Base-by-base conservation (phyloP, 2,888 invertebrate species). In the Hydriomena furcata region DNA sequence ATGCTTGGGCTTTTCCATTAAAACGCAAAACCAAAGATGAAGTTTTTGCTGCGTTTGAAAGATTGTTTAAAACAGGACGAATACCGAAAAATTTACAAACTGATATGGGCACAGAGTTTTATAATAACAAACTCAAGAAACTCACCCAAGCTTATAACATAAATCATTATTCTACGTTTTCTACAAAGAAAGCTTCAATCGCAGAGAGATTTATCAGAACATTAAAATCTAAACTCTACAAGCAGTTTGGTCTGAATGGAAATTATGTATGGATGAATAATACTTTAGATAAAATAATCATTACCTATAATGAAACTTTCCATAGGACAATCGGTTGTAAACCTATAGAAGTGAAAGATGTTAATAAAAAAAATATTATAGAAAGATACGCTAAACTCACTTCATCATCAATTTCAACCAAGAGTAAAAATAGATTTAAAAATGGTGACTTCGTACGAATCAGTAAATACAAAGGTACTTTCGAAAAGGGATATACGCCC, bases 401-500 rank as follows among this genome's bases (percentile, higher is more conserved):
- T n/a, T 1, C 3, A 10, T 1, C 3, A n/a, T 2, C 13, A 20
- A 4, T 5, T 8, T 8, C 3, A 25, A 23, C 24, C 4, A 25
- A 32, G 30, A 23, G 13, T 2, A 27, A 21, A 1, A 23, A 28
- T 6, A 23, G 23, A 4, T 48, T 48, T 2, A 35, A 36, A 13
- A 1, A 7, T 7, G 42, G 30, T 10, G 31, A 48, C 12, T 36
- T 13, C 11, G 49, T 50, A 1, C 27, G 49, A 27, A 37, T 37
- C 0, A 37, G 37, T n/a, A 37, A 37, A 6, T 6, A 27, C 10
- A 37, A 37, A 27, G 17, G 37, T 0, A 8, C 8, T 13, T 30
- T 30, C 5, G 30, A 30, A 6, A 30, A 30, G 12, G 30, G 30
- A 5, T 71, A 65, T 45, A 66, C 64, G 11, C 67, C 70, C 0